These are phyloP conservation scores for Poeciliopsis turneri DNA, from an alignment of 2,797 vertebrate species.

Conservation along the genomic window DNA sequence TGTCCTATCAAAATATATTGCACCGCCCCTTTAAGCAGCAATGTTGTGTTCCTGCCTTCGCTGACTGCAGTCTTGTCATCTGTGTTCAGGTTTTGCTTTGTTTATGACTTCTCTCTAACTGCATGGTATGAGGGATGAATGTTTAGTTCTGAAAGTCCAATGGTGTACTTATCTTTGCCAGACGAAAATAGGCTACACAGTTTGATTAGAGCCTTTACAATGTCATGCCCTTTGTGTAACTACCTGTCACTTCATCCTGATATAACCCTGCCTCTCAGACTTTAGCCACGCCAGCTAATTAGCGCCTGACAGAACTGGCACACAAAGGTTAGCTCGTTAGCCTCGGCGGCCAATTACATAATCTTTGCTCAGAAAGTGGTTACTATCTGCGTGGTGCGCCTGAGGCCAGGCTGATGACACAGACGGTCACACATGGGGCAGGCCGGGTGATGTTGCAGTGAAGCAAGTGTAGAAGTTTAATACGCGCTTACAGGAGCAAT, in stretches of 20 bases:
- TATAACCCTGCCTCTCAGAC: constrained; percentile 52
- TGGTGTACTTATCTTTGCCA: neutral
- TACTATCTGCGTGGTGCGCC: constrained; percentile 40
- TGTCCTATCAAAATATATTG: too few species aligned
- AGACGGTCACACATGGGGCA: constrained; percentile 20
- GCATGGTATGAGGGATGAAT: neutral
- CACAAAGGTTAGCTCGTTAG: constrained; percentile 73
- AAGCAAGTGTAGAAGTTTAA: constrained; percentile 37
- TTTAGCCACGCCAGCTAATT: constrained; percentile 56
- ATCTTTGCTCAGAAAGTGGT: constrained; percentile 57
- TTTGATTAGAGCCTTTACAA: neutral
- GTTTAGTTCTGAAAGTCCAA: neutral
- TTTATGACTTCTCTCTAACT: constrained; percentile 9
- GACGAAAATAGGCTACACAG: neutral
- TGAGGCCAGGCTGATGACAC: constrained; percentile 10
- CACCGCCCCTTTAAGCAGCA: neutral
- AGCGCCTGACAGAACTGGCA: constrained; percentile 37
- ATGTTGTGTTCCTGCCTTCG: neutral
- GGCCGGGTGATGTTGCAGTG: constrained; percentile 22
- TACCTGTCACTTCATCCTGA: constrained; percentile 40
- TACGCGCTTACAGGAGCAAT: constrained; percentile 21
- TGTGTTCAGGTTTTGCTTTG: neutral
- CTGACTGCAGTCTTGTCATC: neutral
- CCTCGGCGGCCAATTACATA: constrained; percentile 51
- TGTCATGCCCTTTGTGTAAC: neutral